Evolutionary conservation across 2,113 vertebrate species (phyloP), one percentile per base, ranked within the genome.

Genomic region (Irena cyanogastra): DNA sequence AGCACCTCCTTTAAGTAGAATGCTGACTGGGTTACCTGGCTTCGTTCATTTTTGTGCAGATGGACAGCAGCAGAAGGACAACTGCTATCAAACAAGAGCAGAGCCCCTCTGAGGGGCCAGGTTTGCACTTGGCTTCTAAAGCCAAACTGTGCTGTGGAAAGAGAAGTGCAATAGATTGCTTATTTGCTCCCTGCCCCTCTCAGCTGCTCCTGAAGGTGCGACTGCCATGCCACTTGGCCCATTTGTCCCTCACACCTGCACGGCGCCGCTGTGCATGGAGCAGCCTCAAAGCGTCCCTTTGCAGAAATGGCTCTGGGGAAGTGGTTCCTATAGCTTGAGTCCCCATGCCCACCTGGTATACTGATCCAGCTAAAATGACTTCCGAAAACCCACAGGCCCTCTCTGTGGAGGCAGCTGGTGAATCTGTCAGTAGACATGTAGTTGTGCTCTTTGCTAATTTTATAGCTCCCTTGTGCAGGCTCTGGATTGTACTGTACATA

Each of bases 241-340:
- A 2, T 50, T 70, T 60, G 57, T 57, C 7, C 41, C 31, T 77
- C 47, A 16, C 26, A 8, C 39, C 27, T 3, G 4, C 53, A 21
- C 0, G 18, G 22, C 63, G 50, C 22, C 0, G 4, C 11, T 24
- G 31, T 26, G 11, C 28, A 4, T 3, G 20, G 5, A 63, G 21
- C 65, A 45, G 52, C 41, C 68, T 23, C 10, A 3, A 14, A 8
- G 23, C 0, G 2, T 21, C n/a, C 35, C 41, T 50, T 19, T 19
- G 27, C 42, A 71, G 37, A 80, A 60, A 56, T 1, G 24, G 16
- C 12, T 37, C 18, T 11, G 49, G 49, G 37, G n/a, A 35, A 17
- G 30, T 7, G 41, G 13, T 22, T 13, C 8, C 57, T 42, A 9
- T 49, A 42, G 83, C 78, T 59, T 4, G 0, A 50, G 50, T 44